A percentile compares a stretch with the other conserved stretches of the same genome.
These are phyloP conservation scores for Felis chaus DNA, from an alignment of 2,113 vertebrate species.

Conservation along the genomic window DNA sequence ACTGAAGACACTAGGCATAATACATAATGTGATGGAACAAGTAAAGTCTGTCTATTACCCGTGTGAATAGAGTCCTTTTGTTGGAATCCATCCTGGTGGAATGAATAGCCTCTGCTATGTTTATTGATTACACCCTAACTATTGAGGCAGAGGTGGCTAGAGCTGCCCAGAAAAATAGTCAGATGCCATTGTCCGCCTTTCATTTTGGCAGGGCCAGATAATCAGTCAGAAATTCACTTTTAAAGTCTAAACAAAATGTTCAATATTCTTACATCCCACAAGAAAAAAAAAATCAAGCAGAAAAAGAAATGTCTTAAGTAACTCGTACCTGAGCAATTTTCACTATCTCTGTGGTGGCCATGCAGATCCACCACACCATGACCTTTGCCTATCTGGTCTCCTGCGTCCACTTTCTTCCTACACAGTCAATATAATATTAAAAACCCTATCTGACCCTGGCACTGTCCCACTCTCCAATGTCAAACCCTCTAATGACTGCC, in stretches of 20 bases:
- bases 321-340: neutral
- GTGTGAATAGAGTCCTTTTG: constrained; percentile 65
- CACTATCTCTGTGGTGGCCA: neutral
- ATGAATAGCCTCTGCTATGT: constrained; percentile 73
- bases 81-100: constrained; percentile 66
- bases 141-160: constrained; percentile 52
- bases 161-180: constrained; percentile 68
- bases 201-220: constrained; percentile 63
- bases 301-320: constrained; percentile 62
- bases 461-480: neutral
- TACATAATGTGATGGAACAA: constrained; percentile 30
- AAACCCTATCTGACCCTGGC: neutral
- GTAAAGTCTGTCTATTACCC: constrained; percentile 62
- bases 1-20: neutral
- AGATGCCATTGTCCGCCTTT: constrained; percentile 61
- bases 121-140: constrained; percentile 76
- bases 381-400: neutral
- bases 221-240: constrained; percentile 72
- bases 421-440: neutral
- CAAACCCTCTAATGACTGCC: neutral
- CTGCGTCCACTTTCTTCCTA: neutral
- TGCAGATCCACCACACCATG: fast-evolving
- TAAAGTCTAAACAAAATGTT: constrained; percentile 69
- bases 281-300: constrained; percentile 59
- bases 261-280: constrained; percentile 63